Evolutionary conservation across 1,140 invertebrate species (phyloP).

Genomic region (Agrilus planipennis): DNA sequence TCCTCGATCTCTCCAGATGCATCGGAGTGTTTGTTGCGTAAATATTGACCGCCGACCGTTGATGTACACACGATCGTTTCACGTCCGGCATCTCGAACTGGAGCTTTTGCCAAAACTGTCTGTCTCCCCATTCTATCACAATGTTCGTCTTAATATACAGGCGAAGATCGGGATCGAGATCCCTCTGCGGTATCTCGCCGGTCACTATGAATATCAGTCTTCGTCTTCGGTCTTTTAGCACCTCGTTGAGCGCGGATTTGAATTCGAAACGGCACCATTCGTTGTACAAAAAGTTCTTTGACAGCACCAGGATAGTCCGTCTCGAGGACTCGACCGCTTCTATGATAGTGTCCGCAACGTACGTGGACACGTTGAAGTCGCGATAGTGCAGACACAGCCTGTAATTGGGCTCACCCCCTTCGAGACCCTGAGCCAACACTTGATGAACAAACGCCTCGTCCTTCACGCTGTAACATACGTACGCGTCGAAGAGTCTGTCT

Average conservation of each 20-base stretch:
- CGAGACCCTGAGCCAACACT: constrained; percentile 69
- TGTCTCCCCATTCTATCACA: constrained; percentile 83
- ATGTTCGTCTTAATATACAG: constrained; percentile 83
- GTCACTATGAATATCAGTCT: constrained; percentile 76
- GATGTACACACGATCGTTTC: constrained; percentile 43
- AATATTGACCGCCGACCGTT: constrained; percentile 50
- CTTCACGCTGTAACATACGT: constrained; percentile 81
- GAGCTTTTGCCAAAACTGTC: constrained; percentile 89
- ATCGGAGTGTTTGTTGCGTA: constrained; percentile 38
- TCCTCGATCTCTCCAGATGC: constrained; percentile 41
- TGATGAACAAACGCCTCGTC: constrained; percentile 81
- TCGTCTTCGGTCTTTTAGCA: constrained; percentile 68
- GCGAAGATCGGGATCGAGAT: constrained; percentile 80
- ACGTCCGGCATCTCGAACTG: constrained; percentile 80
- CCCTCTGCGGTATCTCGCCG: constrained; percentile 69
- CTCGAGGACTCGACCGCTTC: constrained; percentile 83
- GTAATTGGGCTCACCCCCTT: constrained; percentile 62
- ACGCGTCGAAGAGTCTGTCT: constrained; percentile 80
- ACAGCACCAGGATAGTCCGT: constrained; percentile 79
- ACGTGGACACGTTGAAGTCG: constrained; percentile 71
- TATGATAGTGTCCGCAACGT: constrained; percentile 77
- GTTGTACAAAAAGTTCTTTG: constrained; percentile 85
- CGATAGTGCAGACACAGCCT: constrained; percentile 76
- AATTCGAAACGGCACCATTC: constrained; percentile 92
- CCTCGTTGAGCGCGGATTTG: constrained; percentile 82